These are phyloP conservation scores for Tribolium madens DNA, from an alignment of 1,140 invertebrate species.

Conservation along the genomic window DNA sequence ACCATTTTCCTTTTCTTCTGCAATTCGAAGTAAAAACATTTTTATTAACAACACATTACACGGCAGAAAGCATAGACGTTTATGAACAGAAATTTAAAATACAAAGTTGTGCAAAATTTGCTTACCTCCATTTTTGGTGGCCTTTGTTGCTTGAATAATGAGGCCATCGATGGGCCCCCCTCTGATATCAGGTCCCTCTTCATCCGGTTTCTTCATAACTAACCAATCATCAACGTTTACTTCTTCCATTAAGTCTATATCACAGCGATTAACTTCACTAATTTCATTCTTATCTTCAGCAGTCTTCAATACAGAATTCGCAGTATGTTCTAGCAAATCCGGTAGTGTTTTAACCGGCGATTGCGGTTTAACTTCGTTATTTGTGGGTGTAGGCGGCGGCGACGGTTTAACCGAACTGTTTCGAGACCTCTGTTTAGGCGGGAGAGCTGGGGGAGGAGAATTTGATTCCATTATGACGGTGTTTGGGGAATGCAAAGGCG, in stretches of 20 bases:
- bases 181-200: slow-evolving; percentile 89
- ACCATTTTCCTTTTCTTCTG: slow-evolving; percentile 57
- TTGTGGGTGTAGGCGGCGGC: slow-evolving; percentile 63
- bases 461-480: slow-evolving; percentile 42
- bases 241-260: slow-evolving; percentile 76
- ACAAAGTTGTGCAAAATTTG: not conserved
- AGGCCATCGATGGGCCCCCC: slow-evolving; percentile 93
- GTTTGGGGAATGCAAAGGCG: slow-evolving; percentile 60
- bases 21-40: slow-evolving; percentile 47
- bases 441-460: slow-evolving; percentile 77
- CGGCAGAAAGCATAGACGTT: too few relatives aligned
- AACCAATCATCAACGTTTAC: slow-evolving; percentile 84
- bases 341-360: slow-evolving; percentile 59
- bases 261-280: slow-evolving; percentile 50
- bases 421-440: slow-evolving; percentile 73
- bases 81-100: not conserved
- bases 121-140: slow-evolving; percentile 82
- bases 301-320: slow-evolving; percentile 44
- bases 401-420: slow-evolving; percentile 59
- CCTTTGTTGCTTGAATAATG: slow-evolving; percentile 93
- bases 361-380: slow-evolving; percentile 46
- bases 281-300: slow-evolving; percentile 41
- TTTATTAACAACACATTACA: not conserved
- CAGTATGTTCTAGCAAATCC: slow-evolving; percentile 62
- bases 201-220: slow-evolving; percentile 80